These are phyloP conservation scores for Arbacia lixula DNA, from an alignment of 53 echinoderm and acorn worm species.

Conservation along the genomic window DNA sequence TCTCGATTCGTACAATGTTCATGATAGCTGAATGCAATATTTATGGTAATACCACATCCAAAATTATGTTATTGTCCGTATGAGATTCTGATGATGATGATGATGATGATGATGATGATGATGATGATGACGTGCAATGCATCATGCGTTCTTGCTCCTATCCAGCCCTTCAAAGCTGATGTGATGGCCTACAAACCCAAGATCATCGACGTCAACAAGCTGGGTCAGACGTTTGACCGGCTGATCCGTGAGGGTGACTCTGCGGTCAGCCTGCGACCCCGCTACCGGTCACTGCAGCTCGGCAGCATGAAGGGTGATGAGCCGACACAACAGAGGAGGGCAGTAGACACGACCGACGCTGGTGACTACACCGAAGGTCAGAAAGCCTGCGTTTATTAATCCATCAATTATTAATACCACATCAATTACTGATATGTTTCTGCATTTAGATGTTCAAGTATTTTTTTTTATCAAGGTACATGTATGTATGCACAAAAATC, in stretches of 20 bases:
- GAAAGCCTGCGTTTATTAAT: no score
- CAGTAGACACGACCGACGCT: conserved; percentile 25
- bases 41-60: no score
- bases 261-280: conserved; percentile 81
- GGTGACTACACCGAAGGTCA: conserved; percentile 45
- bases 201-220: conserved; percentile 88
- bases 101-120: no score
- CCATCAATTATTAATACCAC: no score
- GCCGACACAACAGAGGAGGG: not conserved
- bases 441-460: no score
- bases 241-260: conserved; percentile 88
- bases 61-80: no score
- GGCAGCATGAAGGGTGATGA: conserved; percentile 60
- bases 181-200: conserved; percentile 95
- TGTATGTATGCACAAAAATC: no score
- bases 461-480: no score
- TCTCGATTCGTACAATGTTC: no score
- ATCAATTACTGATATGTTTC: no score
- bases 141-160: not conserved
- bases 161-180: conserved; percentile 92
- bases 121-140: not conserved
- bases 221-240: conserved; percentile 82
- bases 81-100: no score
- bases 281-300: conserved; percentile 94
- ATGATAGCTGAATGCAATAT: no score